Evolutionary conservation across 2,797 vertebrate species (phyloP).

Genomic region (Cossypha niveicapilla): DNA sequence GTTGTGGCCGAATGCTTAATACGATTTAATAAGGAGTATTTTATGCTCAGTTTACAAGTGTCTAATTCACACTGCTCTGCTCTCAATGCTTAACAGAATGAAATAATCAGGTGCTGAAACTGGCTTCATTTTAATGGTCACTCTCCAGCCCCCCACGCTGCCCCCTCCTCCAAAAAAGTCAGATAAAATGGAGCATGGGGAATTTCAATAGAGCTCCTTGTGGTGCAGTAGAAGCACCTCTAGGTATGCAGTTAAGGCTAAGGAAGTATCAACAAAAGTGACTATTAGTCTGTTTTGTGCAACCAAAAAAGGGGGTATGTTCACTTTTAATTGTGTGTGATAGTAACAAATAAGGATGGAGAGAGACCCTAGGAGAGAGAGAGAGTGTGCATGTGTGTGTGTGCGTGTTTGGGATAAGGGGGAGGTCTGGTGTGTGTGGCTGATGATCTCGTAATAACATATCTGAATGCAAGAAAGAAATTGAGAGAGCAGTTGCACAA

Average conservation of each 20-base stretch:
- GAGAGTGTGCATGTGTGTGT: background rate
- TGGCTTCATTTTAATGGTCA: constrained; percentile 68
- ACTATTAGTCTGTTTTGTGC: constrained; percentile 60
- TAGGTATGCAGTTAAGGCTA: constrained; percentile 64
- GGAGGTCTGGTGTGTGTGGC: constrained; percentile 53
- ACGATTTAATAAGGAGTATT: constrained; percentile 47
- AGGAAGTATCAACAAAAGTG: constrained; percentile 50
- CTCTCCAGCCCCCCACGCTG: background rate
- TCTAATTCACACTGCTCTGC: constrained; percentile 64
- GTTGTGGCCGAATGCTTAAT: constrained; percentile 48
- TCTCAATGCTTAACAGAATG: constrained; percentile 68
- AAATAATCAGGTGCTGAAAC: constrained; percentile 72
- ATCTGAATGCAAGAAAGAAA: constrained; percentile 64
- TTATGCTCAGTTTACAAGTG: constrained; percentile 57
- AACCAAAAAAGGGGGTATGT: constrained; percentile 20
- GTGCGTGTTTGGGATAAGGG: constrained; percentile 45
- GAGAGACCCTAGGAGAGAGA: background rate
- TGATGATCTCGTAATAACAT: constrained; percentile 58
- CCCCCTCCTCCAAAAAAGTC: constrained; percentile 65
- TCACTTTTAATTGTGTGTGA: constrained; percentile 60
- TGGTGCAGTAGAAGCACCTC: constrained; percentile 41
- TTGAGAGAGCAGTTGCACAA: constrained; percentile 46
- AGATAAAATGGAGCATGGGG: constrained; percentile 69
- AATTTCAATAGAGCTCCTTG: constrained; percentile 71
- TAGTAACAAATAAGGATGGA: constrained; percentile 57